Conservation (phyloP, 1,140 invertebrate species). For the Periplaneta americana region DNA sequence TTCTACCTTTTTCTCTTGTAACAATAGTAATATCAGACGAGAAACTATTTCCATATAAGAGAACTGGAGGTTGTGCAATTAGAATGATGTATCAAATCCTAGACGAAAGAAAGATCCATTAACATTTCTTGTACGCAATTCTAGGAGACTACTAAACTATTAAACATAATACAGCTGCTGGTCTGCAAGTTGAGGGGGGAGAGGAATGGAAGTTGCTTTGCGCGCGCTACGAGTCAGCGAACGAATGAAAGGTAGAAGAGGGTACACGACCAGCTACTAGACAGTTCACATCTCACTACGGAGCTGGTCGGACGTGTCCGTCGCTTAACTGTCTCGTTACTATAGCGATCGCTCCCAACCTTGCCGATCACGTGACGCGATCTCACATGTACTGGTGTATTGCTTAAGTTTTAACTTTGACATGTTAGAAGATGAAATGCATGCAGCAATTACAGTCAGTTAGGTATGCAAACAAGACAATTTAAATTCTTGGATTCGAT, state of each 20-base stretch:
- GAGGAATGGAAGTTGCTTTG: neutral
- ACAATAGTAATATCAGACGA: too few species aligned
- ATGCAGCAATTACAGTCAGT: too few species aligned
- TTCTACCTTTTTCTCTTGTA: too few species aligned
- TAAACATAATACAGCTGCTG: neutral
- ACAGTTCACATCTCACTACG: neutral
- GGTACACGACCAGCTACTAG: neutral
- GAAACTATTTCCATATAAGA: too few species aligned
- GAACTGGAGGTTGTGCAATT: neutral
- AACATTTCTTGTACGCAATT: neutral
- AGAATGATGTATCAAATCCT: neutral
- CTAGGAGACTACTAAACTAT: neutral
- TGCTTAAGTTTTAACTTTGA: too few species aligned
- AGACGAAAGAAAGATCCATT: neutral
- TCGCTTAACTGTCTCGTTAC: neutral
- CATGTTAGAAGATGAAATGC: too few species aligned
- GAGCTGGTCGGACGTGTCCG: neutral
- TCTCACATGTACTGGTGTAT: too few species aligned
- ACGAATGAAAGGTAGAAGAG: neutral
- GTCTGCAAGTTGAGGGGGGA: neutral
- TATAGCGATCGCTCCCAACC: neutral
- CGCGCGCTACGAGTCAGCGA: neutral
- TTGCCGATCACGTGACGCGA: too few species aligned
- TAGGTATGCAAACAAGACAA: too few species aligned
- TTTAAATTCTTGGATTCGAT: too few species aligned